A percentile compares a stretch with the other conserved stretches of the same genome.
Conservation (phyloP, 2,797 vertebrate species). For the Clarias platycephalus region DNA sequence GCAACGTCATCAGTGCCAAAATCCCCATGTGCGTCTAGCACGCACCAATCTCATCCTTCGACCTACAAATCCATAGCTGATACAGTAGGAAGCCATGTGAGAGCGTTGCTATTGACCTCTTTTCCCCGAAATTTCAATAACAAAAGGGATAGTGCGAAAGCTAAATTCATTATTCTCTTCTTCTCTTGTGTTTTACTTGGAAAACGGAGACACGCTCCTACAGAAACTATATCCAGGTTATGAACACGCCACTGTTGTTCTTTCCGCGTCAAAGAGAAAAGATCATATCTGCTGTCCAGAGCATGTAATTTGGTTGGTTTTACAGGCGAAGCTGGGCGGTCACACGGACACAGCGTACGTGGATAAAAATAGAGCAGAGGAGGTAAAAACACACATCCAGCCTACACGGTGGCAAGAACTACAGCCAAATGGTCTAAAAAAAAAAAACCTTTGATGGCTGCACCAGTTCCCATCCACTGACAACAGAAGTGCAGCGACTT, state of each 20-base stretch:
- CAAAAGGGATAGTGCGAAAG: too few relatives aligned
- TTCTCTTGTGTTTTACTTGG: too few relatives aligned
- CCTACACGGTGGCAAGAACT: not conserved
- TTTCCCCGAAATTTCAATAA: too few relatives aligned
- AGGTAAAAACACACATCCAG: not conserved
- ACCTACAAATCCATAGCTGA: too few relatives aligned
- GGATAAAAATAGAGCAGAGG: slow-evolving; percentile 12
- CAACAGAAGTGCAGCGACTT: not conserved
- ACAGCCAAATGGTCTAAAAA: not conserved
- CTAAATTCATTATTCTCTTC: too few relatives aligned
- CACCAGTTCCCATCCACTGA: not conserved
- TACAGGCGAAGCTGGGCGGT: not conserved
- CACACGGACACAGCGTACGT: not conserved
- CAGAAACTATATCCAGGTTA: not conserved
- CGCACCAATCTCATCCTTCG: too few relatives aligned
- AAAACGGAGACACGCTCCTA: not conserved
- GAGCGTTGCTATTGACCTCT: too few relatives aligned
- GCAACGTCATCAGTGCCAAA: too few relatives aligned
- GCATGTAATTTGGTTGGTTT: not conserved
- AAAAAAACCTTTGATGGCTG: not conserved
- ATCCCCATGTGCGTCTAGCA: too few relatives aligned
- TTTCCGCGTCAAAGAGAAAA: not conserved
- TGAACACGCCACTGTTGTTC: not conserved
- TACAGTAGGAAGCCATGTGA: too few relatives aligned
- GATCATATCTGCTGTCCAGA: not conserved